Conservation (phyloP, 2,888 invertebrate genomes). For the Labia minor region DNA sequence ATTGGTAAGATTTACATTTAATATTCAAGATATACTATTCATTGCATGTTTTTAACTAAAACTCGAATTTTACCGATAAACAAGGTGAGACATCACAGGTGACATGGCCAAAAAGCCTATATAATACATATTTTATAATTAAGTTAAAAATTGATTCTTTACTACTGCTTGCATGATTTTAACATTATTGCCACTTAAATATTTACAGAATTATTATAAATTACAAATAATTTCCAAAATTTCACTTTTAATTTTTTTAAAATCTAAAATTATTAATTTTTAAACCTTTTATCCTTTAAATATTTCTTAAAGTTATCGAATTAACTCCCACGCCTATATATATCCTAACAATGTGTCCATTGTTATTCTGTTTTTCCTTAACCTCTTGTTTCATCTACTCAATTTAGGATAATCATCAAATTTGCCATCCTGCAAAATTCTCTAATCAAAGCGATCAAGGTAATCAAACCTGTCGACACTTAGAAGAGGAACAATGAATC, state of each 20-base stretch:
- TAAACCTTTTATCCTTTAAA: too few relatives aligned
- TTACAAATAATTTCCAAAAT: too few relatives aligned
- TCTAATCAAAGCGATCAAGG: too few relatives aligned
- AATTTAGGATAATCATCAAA: not conserved
- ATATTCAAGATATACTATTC: not conserved
- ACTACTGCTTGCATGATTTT: not conserved
- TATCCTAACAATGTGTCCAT: conserved; percentile 13
- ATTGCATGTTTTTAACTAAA: not conserved
- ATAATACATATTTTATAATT: not conserved
- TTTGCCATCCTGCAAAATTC: conserved; percentile 25
- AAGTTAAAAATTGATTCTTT: not conserved
- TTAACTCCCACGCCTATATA: not conserved
- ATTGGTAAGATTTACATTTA: not conserved
- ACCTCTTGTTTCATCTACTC: conserved; percentile 13
- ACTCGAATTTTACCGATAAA: not conserved
- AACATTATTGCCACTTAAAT: too few relatives aligned
- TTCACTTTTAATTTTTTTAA: conserved; percentile 13
- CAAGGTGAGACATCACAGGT: conserved; percentile 8
- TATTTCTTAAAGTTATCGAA: too few relatives aligned
- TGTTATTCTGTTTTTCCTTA: not conserved
- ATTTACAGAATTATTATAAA: too few relatives aligned
- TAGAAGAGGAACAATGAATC: conserved; percentile 49
- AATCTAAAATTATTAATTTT: not conserved
- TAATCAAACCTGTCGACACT: conserved; percentile 22
- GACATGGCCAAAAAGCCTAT: not conserved